Evolutionary conservation across 2,797 vertebrate species (phyloP), one percentile per base, ranked within the genome.

Genomic region (Fistularia tabacaria): DNA sequence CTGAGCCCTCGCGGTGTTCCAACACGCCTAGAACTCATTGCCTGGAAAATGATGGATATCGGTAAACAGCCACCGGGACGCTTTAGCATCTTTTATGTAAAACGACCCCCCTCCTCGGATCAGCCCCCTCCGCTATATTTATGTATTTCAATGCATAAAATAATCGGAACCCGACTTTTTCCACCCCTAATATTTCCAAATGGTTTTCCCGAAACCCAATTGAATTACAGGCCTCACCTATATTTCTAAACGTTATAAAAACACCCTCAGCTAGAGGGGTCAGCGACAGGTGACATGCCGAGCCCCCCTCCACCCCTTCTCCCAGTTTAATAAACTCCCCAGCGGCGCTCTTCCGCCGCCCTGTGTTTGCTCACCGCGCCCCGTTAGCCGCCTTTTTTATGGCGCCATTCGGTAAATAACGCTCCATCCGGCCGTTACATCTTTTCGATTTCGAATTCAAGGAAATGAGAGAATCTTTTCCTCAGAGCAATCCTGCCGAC

Each of bases 401-500:
- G 37, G 62, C 53, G 60, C 66, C 53, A 57, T 68, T 73, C 59
- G 54, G 49, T 36, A 46, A 57, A 62, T 53, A 53, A 71, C 38
- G 25, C 82, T 77, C 57, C 46, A 11, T 75, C 80, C 79, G 57
- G 66, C 72, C 65, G 57, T 58, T 68, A 80, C 66, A 65, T 74
- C 71, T 74, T 80, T 70, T 63, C 57, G 13, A 46, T 57, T 62
- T 46, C 37, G 15, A 62, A 81, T 74, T 71, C 62, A 59, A 70
- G 64, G 59, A 76, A 75, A 84, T 82, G 51, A 66, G n/a, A 46
- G 55, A 36, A 72, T 66, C 54, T 74, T 62, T 49, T 46, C 65
- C 75, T 79, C 74, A 74, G 83, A 74, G 65, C 56, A 54, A 64
- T 68, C 66, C 59, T 46, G 58, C 73, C 48, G 79, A 72, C 69